A percentile compares a stretch with the other conserved stretches of the same genome.
Conservation (phyloP, 2,113 vertebrate genomes). For the Solea solea region DNA sequence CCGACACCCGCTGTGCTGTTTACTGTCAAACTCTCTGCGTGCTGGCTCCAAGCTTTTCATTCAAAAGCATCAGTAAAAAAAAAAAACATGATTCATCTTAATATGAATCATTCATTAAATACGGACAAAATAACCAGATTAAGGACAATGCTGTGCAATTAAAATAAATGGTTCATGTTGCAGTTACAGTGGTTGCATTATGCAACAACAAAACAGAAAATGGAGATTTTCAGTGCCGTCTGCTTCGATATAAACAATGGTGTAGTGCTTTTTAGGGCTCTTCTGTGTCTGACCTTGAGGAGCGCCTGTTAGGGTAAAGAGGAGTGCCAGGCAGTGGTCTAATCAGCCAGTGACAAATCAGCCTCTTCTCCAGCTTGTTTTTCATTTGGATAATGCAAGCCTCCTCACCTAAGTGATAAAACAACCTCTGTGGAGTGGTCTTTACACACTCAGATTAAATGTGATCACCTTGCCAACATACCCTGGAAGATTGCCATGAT, state of each 20-base stretch:
- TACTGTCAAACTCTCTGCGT: slow-evolving; percentile 37
- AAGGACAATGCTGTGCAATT: slow-evolving; percentile 1
- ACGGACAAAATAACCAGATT: neutral
- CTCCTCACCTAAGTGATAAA: slow-evolving; percentile 71
- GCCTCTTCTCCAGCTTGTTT: slow-evolving; percentile 69
- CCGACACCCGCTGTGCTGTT: slow-evolving; percentile 31
- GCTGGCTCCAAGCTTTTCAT: slow-evolving; percentile 28
- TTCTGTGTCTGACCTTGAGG: slow-evolving; percentile 55
- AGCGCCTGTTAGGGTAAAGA: slow-evolving; percentile 43
- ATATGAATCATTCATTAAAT: slow-evolving; percentile 18
- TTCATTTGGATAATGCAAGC: slow-evolving; percentile 76
- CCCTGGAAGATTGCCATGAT: slow-evolving; percentile 70
- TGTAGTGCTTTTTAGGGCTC: slow-evolving; percentile 10
- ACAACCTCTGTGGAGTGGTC: slow-evolving; percentile 67
- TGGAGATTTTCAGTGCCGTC: slow-evolving; percentile 14
- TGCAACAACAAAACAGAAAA: neutral
- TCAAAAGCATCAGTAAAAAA: slow-evolving; percentile 17
- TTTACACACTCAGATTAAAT: slow-evolving; percentile 72
- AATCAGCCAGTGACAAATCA: slow-evolving; percentile 74
- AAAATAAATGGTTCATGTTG: slow-evolving; percentile 10
- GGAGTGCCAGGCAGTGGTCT: slow-evolving; percentile 47
- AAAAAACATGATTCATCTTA: slow-evolving; percentile 35
- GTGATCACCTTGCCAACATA: slow-evolving; percentile 72
- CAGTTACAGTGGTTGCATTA: neutral
- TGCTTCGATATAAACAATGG: slow-evolving; percentile 29